phyloP scores from a whole-genome alignment of 2,888 invertebrate species.

The Orthosia gothica region DNA sequence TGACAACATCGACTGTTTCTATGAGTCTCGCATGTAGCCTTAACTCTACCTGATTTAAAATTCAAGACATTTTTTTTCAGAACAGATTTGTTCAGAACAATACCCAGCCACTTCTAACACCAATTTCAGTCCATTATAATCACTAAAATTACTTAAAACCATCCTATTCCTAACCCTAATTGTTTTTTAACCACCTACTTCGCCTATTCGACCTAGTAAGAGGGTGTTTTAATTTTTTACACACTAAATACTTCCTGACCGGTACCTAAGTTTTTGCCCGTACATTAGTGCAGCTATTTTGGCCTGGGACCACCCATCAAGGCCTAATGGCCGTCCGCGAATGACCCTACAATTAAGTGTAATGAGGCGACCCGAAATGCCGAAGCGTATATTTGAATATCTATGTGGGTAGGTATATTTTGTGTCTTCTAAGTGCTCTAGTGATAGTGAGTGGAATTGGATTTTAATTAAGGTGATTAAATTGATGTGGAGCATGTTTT shows the following conservation, averaged over 20 bases:
- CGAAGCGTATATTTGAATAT: constrained; percentile 81
- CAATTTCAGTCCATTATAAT: not conserved
- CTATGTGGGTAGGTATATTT: constrained; percentile 34
- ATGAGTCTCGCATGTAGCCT: no score
- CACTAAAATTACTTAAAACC: constrained; percentile 38
- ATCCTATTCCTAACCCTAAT: constrained; percentile 41
- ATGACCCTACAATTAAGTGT: constrained; percentile 91
- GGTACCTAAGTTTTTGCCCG: constrained; percentile 81
- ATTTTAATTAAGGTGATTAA: constrained; percentile 38
- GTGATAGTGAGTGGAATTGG: constrained; percentile 30
- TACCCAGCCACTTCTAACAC: not conserved
- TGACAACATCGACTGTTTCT: no score
- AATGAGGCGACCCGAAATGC: constrained; percentile 85
- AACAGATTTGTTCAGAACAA: no score
- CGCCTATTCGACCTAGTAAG: constrained; percentile 39
- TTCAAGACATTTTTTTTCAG: not conserved
- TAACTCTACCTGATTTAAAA: not conserved
- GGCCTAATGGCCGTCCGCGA: constrained; percentile 86
- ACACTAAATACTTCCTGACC: constrained; percentile 69
- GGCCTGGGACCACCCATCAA: constrained; percentile 83
- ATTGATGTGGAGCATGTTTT: constrained; percentile 29
- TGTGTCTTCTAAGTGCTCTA: constrained; percentile 33
- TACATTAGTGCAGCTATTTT: constrained; percentile 82
- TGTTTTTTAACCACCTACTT: constrained; percentile 52
- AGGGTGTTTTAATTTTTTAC: constrained; percentile 71